Base-by-base conservation (phyloP, 2,888 invertebrate species). In the Ormyrus thymus region DNA sequence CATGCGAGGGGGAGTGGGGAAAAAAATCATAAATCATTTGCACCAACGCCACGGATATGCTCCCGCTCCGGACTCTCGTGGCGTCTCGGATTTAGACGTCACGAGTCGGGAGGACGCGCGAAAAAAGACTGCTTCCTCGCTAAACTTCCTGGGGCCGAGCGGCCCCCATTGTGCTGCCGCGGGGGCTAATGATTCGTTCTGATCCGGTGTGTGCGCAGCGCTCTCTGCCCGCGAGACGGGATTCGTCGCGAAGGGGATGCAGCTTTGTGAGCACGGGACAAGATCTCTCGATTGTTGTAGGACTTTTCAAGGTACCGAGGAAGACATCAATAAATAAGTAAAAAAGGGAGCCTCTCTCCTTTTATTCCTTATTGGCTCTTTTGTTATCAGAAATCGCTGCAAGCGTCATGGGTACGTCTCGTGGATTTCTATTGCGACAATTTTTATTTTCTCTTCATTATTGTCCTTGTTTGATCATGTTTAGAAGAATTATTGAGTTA, bases 101-200 rank as follows among this genome's bases (percentile, higher is more conserved):
- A 86, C 82, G 84, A 81, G 75, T 81, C 78, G 80, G 62, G 55
- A 70, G 59, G 68, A 15, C 64, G 64, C 50, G 65, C 51, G 62
- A 65, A 82, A 29, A 85, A 84, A 84, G 84, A 85, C 84, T 85
- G 83, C 83, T 84, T 85, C 84, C 85, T 84, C 78, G 85, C 84
- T 86, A 87, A 89, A 89, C 88, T 89, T 89, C 89, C 89, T 87
- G 87, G 83, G 86, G 86, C 85, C 86, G 84, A 84, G 86, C 85
- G 7, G 11, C 81, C 51, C 55, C 83, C 82, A 87, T 88, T 88
- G 86, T 87, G 81, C 83, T 83, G 80, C 78, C 9, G 9, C 80
- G 53, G 84, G 82, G 85, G 85, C 87, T 89, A 89, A 89, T 88
- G 89, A 89, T 88, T 88, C 88, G 87, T 88, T 85, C 85, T 87